phyloP scores from a whole-genome alignment of 2,888 invertebrate genomes.

The Oxyteleia sp. region DNA sequence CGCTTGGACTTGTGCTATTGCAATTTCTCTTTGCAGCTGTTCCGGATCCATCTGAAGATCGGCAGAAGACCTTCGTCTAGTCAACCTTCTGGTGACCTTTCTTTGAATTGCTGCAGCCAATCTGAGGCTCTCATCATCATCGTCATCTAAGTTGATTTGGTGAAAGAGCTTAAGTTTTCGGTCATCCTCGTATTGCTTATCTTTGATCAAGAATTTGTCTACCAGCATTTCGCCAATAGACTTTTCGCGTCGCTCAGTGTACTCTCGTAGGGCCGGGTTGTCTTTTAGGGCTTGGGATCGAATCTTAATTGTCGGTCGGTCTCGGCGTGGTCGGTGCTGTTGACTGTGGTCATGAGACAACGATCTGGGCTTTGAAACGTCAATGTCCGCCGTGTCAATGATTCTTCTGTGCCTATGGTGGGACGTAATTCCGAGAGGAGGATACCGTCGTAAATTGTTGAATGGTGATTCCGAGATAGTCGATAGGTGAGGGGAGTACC shows the following conservation, averaged over 20 bases:
- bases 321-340: slow-evolving; percentile 82
- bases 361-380: slow-evolving; percentile 90
- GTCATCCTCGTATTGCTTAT: slow-evolving; percentile 87
- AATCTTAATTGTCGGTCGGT: slow-evolving; percentile 85
- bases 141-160: slow-evolving; percentile 76
- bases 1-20: slow-evolving; percentile 84
- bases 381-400: slow-evolving; percentile 95
- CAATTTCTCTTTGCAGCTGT: slow-evolving; percentile 82
- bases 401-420: slow-evolving; percentile 90
- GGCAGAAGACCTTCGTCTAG: slow-evolving; percentile 84
- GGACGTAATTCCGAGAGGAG: slow-evolving; percentile 76
- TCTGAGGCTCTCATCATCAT: slow-evolving; percentile 75
- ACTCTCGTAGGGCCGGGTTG: slow-evolving; percentile 85
- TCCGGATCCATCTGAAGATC: slow-evolving; percentile 82
- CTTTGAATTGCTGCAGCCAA: slow-evolving; percentile 79
- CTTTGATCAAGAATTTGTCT: slow-evolving; percentile 92
- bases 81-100: slow-evolving; percentile 83
- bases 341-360: slow-evolving; percentile 74
- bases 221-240: slow-evolving; percentile 92
- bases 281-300: slow-evolving; percentile 86
- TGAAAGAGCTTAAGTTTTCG: slow-evolving; percentile 76
- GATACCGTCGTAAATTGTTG: slow-evolving; percentile 82
- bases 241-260: slow-evolving; percentile 89
- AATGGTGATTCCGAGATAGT: slow-evolving; percentile 91
- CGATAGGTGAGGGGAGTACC: slow-evolving; percentile 92